Base-by-base conservation (phyloP, 2,888 invertebrate genomes). In the Crocallis elinguaria region DNA sequence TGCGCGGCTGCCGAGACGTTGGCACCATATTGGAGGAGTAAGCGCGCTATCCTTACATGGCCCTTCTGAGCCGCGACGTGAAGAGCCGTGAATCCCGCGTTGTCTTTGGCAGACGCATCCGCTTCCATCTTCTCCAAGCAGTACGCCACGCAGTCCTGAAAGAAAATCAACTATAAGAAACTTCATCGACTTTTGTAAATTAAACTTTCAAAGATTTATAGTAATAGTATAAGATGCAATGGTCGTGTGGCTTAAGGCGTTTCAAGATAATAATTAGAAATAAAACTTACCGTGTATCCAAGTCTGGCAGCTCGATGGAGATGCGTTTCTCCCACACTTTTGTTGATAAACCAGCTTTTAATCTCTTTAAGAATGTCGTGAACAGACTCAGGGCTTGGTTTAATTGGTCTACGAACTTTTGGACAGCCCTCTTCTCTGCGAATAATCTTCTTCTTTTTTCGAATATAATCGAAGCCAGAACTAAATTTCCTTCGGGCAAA, bases 11-110 rank as follows among this genome's bases (percentile, higher is more conserved):
- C 97, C 56, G 97, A 97, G 51, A 96, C 97, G 81, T 97, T 97
- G 6, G 98, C 98, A 17, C 98, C 98, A 73, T 97, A 97, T 69
- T 95, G 94, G 33, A 98, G 89, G 14, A 98, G 92, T 38, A 97
- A 92, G 66, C 95, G 94, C 1, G 97, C 97, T 62, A 98, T 97
- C 67, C 95, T 94, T 38, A 98, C 92, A 80, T 98, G 96, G 3
- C 98, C 98, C 67, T 95, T 94, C 2, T 97, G 95, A 71, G 98
- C 96, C 6, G 98, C 97, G 75, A 98, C 98, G 82, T 98, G 98
- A 21, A 98, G 89, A 0, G 98, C 97, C 1, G 98, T 98, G 74
- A 97, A 97, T 0, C 97, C 97, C 1, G 98, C 98, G 81, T 98
- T 98, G 79, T 98, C 98, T 73, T 96, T 96, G 0, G 96, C 96